Conservation (phyloP, 2,113 vertebrate genomes). For the Sclerurus mexicanus region DNA sequence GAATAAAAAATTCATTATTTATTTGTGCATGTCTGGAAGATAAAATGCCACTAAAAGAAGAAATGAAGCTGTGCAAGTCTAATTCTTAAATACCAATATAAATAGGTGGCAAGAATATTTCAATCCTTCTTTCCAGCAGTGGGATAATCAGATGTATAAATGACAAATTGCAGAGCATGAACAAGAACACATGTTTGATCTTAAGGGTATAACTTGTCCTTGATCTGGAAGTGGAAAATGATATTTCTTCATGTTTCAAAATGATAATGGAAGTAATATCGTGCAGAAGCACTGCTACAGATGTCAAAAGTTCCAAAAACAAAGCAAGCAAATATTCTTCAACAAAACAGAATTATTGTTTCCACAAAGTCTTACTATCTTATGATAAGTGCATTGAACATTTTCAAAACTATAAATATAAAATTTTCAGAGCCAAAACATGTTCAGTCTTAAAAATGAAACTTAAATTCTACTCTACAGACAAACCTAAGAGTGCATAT, state of each 20-base stretch:
- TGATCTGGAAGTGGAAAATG: background rate
- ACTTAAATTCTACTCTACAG: background rate
- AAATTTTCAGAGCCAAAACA: background rate
- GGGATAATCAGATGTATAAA: background rate
- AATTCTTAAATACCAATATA: background rate
- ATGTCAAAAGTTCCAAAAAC: background rate
- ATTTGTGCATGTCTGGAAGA: background rate
- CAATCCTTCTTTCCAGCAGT: background rate
- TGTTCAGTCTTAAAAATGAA: background rate
- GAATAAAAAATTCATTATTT: background rate
- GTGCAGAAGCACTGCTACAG: background rate
- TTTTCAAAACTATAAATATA: background rate
- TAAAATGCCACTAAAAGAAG: background rate
- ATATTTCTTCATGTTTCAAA: background rate
- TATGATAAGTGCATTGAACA: background rate
- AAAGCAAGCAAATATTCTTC: background rate
- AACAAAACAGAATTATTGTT: background rate
- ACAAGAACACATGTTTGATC: background rate
- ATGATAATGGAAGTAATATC: background rate
- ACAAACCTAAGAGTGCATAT: background rate
- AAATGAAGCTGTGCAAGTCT: background rate
- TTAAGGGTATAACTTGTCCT: background rate
- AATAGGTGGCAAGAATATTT: background rate
- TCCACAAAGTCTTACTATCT: background rate
- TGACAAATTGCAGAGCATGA: slow-evolving; percentile 9